Evolutionary conservation across 2,113 vertebrate species (phyloP).

Genomic region (Notothenia rossii): DNA sequence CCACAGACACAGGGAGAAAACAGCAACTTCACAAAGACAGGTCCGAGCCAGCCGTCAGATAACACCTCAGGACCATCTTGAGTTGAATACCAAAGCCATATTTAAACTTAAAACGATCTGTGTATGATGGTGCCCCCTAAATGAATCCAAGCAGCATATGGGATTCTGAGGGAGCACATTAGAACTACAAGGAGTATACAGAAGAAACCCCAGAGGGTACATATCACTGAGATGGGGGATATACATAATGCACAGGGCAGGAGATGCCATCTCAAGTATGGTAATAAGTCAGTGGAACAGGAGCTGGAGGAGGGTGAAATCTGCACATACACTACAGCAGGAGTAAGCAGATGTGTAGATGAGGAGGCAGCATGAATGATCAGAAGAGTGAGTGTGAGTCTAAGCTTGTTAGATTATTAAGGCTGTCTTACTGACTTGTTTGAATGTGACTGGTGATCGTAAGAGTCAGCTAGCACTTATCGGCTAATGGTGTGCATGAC

Average conservation of each 20-base stretch:
- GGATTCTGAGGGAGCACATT: constrained; percentile 46
- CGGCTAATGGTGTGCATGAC: constrained; percentile 52
- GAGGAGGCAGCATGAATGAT: constrained; percentile 54
- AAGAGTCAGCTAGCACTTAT: constrained; percentile 54
- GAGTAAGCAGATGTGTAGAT: constrained; percentile 41
- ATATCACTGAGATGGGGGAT: constrained; percentile 50
- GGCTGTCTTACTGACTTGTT: constrained; percentile 51
- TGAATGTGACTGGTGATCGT: constrained; percentile 60
- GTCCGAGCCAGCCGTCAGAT: constrained; percentile 8
- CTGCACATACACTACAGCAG: constrained; percentile 30
- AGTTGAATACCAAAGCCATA: background rate
- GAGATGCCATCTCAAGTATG: constrained; percentile 57
- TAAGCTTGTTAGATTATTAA: constrained; percentile 64
- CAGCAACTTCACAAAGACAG: background rate
- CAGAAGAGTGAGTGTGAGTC: constrained; percentile 41
- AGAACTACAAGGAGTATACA: constrained; percentile 61
- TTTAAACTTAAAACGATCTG: constrained; percentile 12
- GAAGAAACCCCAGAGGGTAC: constrained; percentile 60
- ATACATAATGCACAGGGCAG: constrained; percentile 75
- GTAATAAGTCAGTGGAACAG: constrained; percentile 57
- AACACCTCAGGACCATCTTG: background rate
- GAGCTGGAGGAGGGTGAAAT: constrained; percentile 38
- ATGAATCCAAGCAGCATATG: constrained; percentile 41
- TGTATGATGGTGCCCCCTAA: constrained; percentile 6
- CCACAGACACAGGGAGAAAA: background rate